Percentiles rank a stretch among this genome's conserved stretches.
These are phyloP conservation scores for Drosophila cardini DNA, from an alignment of 1,140 invertebrate genomes.

Conservation along the genomic window DNA sequence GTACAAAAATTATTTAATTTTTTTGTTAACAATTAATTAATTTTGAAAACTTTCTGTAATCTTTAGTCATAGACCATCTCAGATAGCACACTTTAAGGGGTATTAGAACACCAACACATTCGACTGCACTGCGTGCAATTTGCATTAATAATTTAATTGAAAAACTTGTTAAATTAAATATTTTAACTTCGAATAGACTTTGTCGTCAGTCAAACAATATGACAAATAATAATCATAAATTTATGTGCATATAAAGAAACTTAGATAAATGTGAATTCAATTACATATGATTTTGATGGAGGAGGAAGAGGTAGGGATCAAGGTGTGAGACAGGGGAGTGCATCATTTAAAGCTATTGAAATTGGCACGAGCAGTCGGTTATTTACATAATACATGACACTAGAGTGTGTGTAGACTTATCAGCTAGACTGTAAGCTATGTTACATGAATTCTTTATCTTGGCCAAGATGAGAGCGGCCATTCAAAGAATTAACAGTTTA, in stretches of 20 bases:
- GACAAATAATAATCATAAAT: constrained; percentile 64
- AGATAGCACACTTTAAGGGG: too few species aligned
- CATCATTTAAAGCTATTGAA: constrained; percentile 17
- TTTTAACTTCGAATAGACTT: constrained; percentile 59
- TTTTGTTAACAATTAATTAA: too few species aligned
- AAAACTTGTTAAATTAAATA: constrained; percentile 80
- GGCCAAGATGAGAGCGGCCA: neutral
- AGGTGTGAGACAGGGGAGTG: neutral
- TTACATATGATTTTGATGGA: constrained; percentile 34
- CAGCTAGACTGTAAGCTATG: constrained; percentile 16
- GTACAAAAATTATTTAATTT: too few species aligned
- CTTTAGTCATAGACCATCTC: too few species aligned
- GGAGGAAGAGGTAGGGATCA: neutral
- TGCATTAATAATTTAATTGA: constrained; percentile 75
- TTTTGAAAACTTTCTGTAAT: too few species aligned
- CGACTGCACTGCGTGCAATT: constrained; percentile 37
- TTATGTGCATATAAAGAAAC: constrained; percentile 6
- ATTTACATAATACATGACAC: constrained; percentile 19
- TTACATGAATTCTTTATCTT: constrained; percentile 12
- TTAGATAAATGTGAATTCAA: constrained; percentile 72
- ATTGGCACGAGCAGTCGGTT: constrained; percentile 31
- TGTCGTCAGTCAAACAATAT: constrained; percentile 53
- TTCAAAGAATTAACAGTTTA: constrained; percentile 1
- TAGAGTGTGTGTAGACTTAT: constrained; percentile 14
- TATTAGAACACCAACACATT: neutral